Conservation (phyloP, 92 coral and sea anemone species). For the Bergia sp. region DNA sequence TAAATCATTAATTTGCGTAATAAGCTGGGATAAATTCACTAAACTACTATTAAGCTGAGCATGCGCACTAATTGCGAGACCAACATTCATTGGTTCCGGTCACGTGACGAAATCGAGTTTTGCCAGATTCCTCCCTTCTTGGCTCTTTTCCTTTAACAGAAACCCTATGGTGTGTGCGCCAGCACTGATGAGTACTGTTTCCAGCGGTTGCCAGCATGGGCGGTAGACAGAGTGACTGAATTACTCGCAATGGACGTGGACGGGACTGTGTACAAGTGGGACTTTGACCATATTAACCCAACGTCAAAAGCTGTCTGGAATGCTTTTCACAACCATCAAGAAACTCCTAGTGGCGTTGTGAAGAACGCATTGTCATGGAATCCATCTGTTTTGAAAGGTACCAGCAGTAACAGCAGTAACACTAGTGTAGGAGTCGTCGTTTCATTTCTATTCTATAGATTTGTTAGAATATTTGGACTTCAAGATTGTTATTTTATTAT, state of each 20-base stretch:
- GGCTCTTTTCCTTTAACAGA: background rate
- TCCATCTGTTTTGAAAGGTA: constrained; percentile 65
- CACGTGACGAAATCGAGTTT: no score
- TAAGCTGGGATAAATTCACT: no score
- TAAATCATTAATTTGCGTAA: no score
- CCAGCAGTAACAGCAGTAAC: background rate
- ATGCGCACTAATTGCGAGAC: no score
- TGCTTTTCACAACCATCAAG: constrained; percentile 74
- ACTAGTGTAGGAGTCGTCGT: background rate
- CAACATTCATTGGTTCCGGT: no score
- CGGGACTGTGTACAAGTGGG: constrained; percentile 71
- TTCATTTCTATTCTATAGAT: no score
- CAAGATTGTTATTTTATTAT: background rate
- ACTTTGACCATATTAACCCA: constrained; percentile 60
- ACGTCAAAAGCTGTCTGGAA: constrained; percentile 77
- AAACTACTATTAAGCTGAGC: no score
- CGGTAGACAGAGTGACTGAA: constrained; percentile 64
- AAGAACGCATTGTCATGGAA: constrained; percentile 62
- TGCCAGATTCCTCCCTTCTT: no score
- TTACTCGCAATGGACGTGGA: constrained; percentile 60
- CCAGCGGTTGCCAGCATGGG: constrained; percentile 83
- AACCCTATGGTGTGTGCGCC: constrained; percentile 73
- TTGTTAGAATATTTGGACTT: no score
- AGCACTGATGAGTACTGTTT: constrained; percentile 65
- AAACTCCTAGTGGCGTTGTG: constrained; percentile 65